Percentiles rank a stretch among this genome's conserved stretches.
Evolutionary conservation across 2,888 invertebrate genomes (phyloP).

Genomic region (Polietes domitor): DNA sequence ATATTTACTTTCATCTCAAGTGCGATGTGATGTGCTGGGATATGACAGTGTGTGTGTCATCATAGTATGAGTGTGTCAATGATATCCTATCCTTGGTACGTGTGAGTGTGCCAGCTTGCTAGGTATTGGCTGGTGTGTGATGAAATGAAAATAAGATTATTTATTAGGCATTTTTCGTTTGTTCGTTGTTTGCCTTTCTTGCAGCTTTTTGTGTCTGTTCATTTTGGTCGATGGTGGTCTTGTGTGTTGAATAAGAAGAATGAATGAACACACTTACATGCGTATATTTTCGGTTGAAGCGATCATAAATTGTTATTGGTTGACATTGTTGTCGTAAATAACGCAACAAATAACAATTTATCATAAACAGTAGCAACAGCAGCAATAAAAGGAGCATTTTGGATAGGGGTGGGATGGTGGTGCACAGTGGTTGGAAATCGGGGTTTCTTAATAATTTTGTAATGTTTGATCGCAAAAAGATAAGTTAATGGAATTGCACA

Average conservation of each 20-base stretch:
- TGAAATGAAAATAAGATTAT: constrained; percentile 11
- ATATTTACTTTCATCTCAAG: neutral
- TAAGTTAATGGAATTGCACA: too few species aligned
- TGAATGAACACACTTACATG: neutral
- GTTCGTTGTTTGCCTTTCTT: neutral
- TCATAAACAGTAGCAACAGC: constrained; percentile 31
- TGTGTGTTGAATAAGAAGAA: neutral
- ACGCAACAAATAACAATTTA: constrained; percentile 59
- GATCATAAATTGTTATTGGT: constrained; percentile 64
- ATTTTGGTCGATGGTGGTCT: neutral
- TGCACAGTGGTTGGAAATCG: neutral
- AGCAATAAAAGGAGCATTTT: neutral
- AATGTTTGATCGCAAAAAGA: too few species aligned
- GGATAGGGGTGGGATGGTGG: neutral
- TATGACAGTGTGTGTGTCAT: too few species aligned
- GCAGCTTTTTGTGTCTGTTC: neutral
- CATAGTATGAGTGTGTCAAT: too few species aligned
- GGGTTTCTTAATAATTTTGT: too few species aligned
- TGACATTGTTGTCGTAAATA: constrained; percentile 54
- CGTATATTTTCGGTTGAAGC: neutral
- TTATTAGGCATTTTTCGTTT: neutral
- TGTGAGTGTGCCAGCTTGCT: neutral
- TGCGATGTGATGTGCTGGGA: neutral
- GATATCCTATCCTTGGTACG: too few species aligned
- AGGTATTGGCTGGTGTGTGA: neutral